These are phyloP conservation scores for Linurgus olivaceus DNA, from an alignment of 2,797 vertebrate species.

Conservation along the genomic window DNA sequence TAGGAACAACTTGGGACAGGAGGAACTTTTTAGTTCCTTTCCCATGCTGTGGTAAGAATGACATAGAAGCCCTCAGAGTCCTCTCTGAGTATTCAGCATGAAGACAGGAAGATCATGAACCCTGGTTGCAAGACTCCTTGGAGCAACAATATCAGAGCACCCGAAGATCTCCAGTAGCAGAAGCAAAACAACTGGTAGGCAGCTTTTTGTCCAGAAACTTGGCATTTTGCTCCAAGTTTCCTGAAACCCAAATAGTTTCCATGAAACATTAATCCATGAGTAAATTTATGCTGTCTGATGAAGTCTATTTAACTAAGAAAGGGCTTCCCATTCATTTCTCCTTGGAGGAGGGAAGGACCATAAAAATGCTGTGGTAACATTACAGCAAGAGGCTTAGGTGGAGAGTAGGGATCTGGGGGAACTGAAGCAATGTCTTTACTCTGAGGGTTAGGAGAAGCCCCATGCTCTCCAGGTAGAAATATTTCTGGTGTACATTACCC, in stretches of 20 bases:
- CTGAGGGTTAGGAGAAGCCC: not conserved
- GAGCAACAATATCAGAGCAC: not conserved
- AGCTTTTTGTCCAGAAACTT: not conserved
- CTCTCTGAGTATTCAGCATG: not conserved
- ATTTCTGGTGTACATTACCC: not conserved
- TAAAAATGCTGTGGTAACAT: not conserved
- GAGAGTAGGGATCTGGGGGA: fast-evolving
- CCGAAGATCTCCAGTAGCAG: not conserved
- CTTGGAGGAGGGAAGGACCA: not conserved
- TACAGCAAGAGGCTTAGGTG: not conserved
- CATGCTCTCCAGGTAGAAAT: not conserved
- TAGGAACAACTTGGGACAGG: not conserved
- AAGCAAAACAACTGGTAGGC: not conserved
- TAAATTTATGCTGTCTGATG: not conserved
- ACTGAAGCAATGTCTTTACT: not conserved
- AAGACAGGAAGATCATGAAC: not conserved
- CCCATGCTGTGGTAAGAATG: not conserved
- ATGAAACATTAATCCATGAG: not conserved
- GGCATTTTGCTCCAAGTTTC: not conserved
- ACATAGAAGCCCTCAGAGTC: not conserved
- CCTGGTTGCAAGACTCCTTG: not conserved
- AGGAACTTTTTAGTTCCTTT: not conserved
- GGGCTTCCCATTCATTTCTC: not conserved
- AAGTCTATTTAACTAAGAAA: not conserved
- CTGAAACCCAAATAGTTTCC: not conserved